Conservation (phyloP, 2,113 vertebrate genomes). For the Lethenteron camtschaticum region DNA sequence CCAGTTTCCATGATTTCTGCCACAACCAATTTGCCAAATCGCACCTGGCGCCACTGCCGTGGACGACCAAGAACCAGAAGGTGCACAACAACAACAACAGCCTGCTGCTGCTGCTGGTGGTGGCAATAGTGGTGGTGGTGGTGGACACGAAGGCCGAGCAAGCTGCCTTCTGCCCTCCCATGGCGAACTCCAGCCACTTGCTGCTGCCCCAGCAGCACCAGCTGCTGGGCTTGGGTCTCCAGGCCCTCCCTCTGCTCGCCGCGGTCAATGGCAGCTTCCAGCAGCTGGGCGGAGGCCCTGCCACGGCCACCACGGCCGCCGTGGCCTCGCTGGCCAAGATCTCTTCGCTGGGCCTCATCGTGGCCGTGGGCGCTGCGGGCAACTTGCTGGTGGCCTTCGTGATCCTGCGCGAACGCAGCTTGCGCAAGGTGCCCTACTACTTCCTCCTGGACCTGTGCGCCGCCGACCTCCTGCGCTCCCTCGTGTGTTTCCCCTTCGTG, state of each 20-base stretch:
- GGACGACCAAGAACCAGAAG: no score
- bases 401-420: constrained; percentile 56
- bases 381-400: constrained; percentile 58
- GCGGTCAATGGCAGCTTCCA: not conserved
- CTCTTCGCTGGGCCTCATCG: constrained; percentile 58
- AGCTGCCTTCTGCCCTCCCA: constrained; percentile 76
- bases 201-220: no score
- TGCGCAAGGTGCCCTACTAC: constrained; percentile 72
- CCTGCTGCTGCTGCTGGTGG: no score
- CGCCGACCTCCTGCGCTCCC: constrained; percentile 90
- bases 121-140: no score
- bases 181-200: constrained; percentile 99
- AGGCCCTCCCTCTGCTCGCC: no score
- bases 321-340: constrained; percentile 45
- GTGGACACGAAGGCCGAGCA: no score
- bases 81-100: no score
- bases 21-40: no score
- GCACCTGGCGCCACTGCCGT: no score
- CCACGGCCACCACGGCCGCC: not conserved
- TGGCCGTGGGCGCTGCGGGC: constrained; percentile 51
- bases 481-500: constrained; percentile 98
- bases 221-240: no score
- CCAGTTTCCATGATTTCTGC: no score
- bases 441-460: constrained; percentile 96
- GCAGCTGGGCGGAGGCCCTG: constrained; percentile 4